Evolutionary conservation across 2,113 vertebrate species (phyloP), one percentile per base, ranked within the genome.

Genomic region (Oreochromis tanganicae): DNA sequence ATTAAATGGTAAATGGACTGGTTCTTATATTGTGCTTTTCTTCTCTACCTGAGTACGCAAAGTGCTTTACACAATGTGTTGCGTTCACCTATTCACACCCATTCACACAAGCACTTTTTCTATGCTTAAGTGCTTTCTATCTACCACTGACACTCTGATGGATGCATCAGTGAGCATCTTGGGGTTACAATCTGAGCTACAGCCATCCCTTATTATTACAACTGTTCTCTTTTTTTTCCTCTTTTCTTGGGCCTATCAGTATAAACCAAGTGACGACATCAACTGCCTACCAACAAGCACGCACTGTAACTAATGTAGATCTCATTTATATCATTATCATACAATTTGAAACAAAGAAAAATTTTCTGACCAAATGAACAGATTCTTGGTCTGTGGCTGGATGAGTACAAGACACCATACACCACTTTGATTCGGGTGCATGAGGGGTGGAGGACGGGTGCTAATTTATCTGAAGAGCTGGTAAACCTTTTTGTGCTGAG

Each of bases 21-120:
- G 34, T 38, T 1, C 19, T 68, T 68, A 38, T 21, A 38, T 21
- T 21, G 19, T 21, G 61, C 38, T 68, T 38, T 68, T 8, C 63
- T 68, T 38, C 19, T 63, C 59, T 61, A 17, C 57, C 57, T 0
- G 6, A 68, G 34, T 0, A 38, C 19, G 1, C 34, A 38, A 68
- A 68, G 63, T 68, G 19, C 34, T 38, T 68, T 38, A 38, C 34
- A 38, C 34, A 68, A 13, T 38, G 19, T 68, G 11, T 68, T 68
- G 63, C 11, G 0, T 21, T 68, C 63, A 68, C 34, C 63, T 68
- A 68, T 68, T 68, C 63, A 66, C 34, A 36, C 8, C 36, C 8
- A 36, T 36, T 36, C 36, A 38, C 9, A 66, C 19, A 0, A 3
- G n/a, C 61, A 0, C 19, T 0, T 66, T 66, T 38, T 66, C 61